Evolutionary conservation across 2,113 vertebrate species (phyloP).

Genomic region (Corythaeola cristata): DNA sequence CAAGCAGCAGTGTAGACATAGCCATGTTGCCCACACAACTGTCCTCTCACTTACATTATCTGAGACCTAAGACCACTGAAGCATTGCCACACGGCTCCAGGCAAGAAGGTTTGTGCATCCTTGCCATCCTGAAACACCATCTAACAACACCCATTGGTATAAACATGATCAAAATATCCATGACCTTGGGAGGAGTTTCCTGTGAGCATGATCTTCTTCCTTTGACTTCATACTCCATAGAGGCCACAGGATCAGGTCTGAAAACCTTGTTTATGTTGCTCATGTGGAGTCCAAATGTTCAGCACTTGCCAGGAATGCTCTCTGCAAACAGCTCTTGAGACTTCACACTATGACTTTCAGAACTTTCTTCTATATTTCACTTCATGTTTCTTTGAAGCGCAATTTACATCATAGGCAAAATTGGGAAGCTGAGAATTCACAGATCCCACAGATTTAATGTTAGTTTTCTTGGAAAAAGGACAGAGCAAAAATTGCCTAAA

Average conservation of each 20-base stretch:
- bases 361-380: not conserved
- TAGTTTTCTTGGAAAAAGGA: constrained; percentile 25
- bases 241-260: not conserved
- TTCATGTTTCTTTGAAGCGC: not conserved
- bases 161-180: not conserved
- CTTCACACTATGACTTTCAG: not conserved
- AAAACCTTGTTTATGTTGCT: not conserved
- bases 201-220: not conserved
- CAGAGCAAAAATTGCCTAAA: not conserved
- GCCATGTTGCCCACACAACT: not conserved
- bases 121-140: not conserved
- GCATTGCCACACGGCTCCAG: not conserved
- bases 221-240: not conserved
- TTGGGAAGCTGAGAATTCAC: constrained; percentile 14
- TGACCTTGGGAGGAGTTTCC: not conserved
- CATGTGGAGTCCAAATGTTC: not conserved
- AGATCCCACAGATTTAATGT: not conserved
- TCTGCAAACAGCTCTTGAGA: not conserved
- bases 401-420: constrained; percentile 10
- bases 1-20: not conserved
- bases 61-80: not conserved
- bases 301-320: not conserved
- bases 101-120: not conserved
- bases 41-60: not conserved
- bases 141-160: not conserved